These are phyloP conservation scores for Dascillus cervinus DNA, from an alignment of 2,888 invertebrate species.

Conservation along the genomic window DNA sequence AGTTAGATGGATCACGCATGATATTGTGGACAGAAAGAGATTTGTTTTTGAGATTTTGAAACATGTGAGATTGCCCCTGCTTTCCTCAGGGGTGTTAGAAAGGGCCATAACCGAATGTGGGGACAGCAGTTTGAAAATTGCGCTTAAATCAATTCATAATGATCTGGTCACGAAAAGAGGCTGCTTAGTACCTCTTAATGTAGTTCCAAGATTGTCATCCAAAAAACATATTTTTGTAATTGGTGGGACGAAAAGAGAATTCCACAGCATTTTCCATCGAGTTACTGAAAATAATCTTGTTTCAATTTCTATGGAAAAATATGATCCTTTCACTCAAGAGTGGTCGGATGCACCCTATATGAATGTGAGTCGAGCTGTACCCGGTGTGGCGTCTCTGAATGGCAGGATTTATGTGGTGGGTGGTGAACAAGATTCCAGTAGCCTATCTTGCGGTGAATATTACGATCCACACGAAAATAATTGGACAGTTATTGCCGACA, in stretches of 20 bases:
- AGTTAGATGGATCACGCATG: constrained; percentile 79
- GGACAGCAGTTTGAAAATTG: constrained; percentile 70
- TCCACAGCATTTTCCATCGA: constrained; percentile 61
- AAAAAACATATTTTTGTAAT: constrained; percentile 82
- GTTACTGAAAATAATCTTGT: constrained; percentile 73
- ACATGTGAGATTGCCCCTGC: constrained; percentile 74
- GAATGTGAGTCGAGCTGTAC: constrained; percentile 77
- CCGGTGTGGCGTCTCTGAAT: constrained; percentile 73
- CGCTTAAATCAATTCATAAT: constrained; percentile 69
- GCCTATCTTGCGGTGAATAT: constrained; percentile 80
- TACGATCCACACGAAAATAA: constrained; percentile 52
- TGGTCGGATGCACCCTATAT: constrained; percentile 78
- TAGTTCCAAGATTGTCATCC: constrained; percentile 74
- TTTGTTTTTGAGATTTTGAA: constrained; percentile 81
- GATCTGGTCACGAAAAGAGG: constrained; percentile 71
- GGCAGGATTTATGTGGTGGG: constrained; percentile 87
- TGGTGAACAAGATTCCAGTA: constrained; percentile 84
- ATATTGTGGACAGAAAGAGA: constrained; percentile 66
- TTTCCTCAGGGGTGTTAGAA: constrained; percentile 69
- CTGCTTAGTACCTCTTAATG: constrained; percentile 66
- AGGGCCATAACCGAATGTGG: constrained; percentile 67
- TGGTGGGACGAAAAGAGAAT: constrained; percentile 80
- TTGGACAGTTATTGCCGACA: constrained; percentile 47
- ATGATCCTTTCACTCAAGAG: constrained; percentile 65
- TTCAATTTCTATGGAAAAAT: constrained; percentile 58